phyloP scores from a whole-genome alignment of 2,113 vertebrate species.

The Tringa solitaria region DNA sequence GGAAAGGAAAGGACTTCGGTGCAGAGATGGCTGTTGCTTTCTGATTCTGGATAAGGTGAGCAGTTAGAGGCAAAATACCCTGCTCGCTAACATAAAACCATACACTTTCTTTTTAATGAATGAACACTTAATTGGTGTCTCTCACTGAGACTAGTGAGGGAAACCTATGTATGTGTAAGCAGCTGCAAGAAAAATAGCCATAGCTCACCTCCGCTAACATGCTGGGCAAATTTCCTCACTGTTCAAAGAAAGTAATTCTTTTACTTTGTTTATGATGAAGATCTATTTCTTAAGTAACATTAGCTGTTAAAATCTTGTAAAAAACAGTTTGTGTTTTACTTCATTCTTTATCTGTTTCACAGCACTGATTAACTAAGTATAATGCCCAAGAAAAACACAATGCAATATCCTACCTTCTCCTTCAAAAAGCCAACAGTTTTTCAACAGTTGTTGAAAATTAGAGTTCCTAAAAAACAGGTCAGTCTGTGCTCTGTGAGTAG shows the following conservation, averaged over 20 bases:
- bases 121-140: not conserved
- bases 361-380: not conserved
- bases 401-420: not conserved
- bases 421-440: not conserved
- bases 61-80: not conserved
- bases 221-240: not conserved
- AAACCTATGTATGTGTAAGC: not conserved
- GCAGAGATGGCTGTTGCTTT: not conserved
- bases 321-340: not conserved
- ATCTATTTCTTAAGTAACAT: not conserved
- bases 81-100: not conserved
- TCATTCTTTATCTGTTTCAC: not conserved
- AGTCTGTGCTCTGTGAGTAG: not conserved
- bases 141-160: not conserved
- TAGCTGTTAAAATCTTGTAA: not conserved
- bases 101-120: not conserved
- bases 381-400: not conserved
- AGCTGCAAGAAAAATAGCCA: not conserved
- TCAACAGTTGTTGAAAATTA: not conserved
- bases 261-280: not conserved
- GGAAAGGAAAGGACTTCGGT: not conserved
- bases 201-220: not conserved
- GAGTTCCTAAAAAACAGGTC: not conserved
- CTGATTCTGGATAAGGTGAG: not conserved
- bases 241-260: not conserved